Evolutionary conservation across 2,888 invertebrate species (phyloP), one percentile per base, ranked within the genome.

Genomic region (Drosophila mettleri): DNA sequence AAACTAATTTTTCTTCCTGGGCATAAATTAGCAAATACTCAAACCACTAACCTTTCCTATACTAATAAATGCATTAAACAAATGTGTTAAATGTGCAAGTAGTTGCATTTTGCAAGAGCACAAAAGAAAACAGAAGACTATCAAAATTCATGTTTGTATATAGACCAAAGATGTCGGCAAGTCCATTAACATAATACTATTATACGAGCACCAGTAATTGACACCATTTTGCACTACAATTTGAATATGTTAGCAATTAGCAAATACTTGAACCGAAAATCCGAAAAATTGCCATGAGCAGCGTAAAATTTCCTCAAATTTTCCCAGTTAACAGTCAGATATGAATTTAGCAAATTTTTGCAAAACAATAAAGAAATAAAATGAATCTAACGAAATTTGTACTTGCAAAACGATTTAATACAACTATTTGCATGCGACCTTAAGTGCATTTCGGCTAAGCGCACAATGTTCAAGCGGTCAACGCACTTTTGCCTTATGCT

Each of bases 401-500:
- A 54, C 27, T 36, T 46, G 39, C 34, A 48, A 36, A 60, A 24
- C 39, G 22, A 22, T 49, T 57, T 81, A 81, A 84, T 81, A 55
- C 64, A 64, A 63, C 82, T 65, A 78, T 81, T 81, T 81, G 79
- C 59, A 78, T 86, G 78, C 74, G 53, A 41, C 45, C 41, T 46
- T 29, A 53, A 57, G 22, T 78, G 65, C 58, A 59, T 53, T 38
- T 49, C n/a, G 22, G 9, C 39, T 59, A 38, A 49, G 12, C 27
- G 45, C 45, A 36, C 86, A 86, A 53, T 53, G 74, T 73, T 58
- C 84, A 70, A 72, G 39, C 66, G 69, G 60, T 80, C 69, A 62
- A 24, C 64, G 80, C 69, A 88, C 82, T 88, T 86, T 88, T 80
- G 66, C 78, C 74, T 68, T 67, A 81, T 71, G 45, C 39, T 67